Conservation (phyloP, 2,113 vertebrate genomes). For the Thamnaconus septentrionalis region DNA sequence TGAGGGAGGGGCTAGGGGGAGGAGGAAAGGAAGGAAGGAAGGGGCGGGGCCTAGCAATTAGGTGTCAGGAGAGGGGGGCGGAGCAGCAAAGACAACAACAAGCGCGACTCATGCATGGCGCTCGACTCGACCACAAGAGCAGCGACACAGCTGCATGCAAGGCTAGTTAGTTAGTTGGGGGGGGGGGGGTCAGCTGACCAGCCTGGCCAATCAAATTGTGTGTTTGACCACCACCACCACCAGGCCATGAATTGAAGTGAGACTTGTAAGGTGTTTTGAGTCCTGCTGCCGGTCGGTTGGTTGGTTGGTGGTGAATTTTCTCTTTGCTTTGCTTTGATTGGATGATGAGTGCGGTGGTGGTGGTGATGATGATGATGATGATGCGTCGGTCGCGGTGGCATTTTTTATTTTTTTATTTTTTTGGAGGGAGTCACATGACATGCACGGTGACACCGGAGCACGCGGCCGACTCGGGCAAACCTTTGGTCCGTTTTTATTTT, state of each 20-base stretch:
- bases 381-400: slow-evolving; percentile 53
- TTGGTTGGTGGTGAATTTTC: slow-evolving; percentile 32
- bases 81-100: slow-evolving; percentile 10
- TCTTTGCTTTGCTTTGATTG: slow-evolving; percentile 51
- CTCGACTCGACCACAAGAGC: slow-evolving; percentile 20
- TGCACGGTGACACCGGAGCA: slow-evolving; percentile 70
- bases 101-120: slow-evolving; percentile 49
- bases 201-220: slow-evolving; percentile 59
- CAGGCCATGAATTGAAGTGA: not conserved
- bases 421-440: slow-evolving; percentile 58
- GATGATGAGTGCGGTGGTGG: slow-evolving; percentile 57
- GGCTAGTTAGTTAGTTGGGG: slow-evolving; percentile 54
- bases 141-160: slow-evolving; percentile 57
- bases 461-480: slow-evolving; percentile 71
- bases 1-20: no score
- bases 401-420: no score
- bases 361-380: slow-evolving; percentile 57
- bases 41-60: slow-evolving; percentile 19
- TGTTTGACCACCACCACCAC: not conserved
- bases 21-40: slow-evolving; percentile 1
- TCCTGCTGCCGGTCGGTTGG: slow-evolving; percentile 14
- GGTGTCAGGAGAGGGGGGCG: slow-evolving; percentile 1
- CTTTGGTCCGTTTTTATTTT: slow-evolving; percentile 53
- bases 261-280: slow-evolving; percentile 15
- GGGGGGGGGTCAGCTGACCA: slow-evolving; percentile 43